These are phyloP conservation scores for Sesia apiformis DNA, from an alignment of 2,888 invertebrate genomes.

Conservation along the genomic window DNA sequence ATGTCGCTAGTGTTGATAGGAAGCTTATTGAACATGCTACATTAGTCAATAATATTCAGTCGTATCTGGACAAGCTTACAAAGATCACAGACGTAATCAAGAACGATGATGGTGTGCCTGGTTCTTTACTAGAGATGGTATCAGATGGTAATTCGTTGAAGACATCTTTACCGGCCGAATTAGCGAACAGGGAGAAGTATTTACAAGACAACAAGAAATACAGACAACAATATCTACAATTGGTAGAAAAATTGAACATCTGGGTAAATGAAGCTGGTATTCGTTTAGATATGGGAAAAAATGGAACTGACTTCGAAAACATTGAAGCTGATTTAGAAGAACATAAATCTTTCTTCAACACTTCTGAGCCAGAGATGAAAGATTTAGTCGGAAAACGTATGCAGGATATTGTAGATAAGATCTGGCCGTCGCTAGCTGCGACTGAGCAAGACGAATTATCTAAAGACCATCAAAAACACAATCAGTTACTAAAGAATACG, in stretches of 20 bases:
- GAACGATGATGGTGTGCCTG: conserved; percentile 85
- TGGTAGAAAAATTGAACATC: conserved; percentile 84
- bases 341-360: conserved; percentile 87
- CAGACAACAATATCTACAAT: conserved; percentile 83
- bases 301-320: conserved; percentile 92
- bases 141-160: conserved; percentile 88
- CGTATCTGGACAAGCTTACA: conserved; percentile 80
- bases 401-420: conserved; percentile 88
- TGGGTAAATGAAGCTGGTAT: conserved; percentile 91
- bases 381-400: conserved; percentile 87
- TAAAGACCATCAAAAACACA: conserved; percentile 86
- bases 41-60: conserved; percentile 79
- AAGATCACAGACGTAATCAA: conserved; percentile 81
- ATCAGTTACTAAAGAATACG: conserved; percentile 86
- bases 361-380: conserved; percentile 83
- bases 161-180: conserved; percentile 84
- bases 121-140: conserved; percentile 86
- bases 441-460: conserved; percentile 89
- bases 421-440: conserved; percentile 88
- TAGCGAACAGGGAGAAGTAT: conserved; percentile 87
- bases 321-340: conserved; percentile 88
- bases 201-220: conserved; percentile 84
- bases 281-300: conserved; percentile 83
- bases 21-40: conserved; percentile 85
- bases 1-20: conserved; percentile 84